These are phyloP conservation scores for Tiliacea citrago DNA, from an alignment of 2,888 invertebrate genomes.

Conservation along the genomic window DNA sequence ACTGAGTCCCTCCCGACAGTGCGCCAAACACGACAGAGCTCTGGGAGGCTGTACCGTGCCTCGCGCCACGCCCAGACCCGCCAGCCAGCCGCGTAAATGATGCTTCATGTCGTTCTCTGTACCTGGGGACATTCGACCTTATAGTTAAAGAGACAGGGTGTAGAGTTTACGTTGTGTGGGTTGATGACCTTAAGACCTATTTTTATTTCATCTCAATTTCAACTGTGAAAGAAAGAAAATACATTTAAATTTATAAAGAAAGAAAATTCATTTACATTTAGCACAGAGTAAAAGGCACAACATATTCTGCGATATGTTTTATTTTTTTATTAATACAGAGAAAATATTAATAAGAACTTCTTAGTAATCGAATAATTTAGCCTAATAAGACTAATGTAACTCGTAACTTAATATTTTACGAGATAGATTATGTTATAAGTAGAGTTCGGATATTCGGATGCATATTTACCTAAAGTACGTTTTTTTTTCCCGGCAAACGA, in stretches of 20 bases:
- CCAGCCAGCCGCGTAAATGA: slow-evolving; percentile 96
- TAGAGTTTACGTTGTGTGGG: background rate
- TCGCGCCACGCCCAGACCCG: slow-evolving; percentile 95
- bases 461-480: too few relatives aligned
- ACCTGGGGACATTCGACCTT: slow-evolving; percentile 84
- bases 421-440: too few relatives aligned
- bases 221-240: background rate
- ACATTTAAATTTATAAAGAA: too few relatives aligned
- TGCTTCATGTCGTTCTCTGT: slow-evolving; percentile 98
- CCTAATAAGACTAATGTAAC: too few relatives aligned
- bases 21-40: slow-evolving; percentile 94
- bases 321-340: too few relatives aligned
- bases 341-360: too few relatives aligned
- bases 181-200: background rate
- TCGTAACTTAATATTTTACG: too few relatives aligned
- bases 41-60: slow-evolving; percentile 94
- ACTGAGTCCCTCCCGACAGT: slow-evolving; percentile 95
- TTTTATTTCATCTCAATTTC: background rate
- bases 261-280: background rate
- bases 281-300: background rate
- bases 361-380: too few relatives aligned
- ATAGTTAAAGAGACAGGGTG: background rate
- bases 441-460: too few relatives aligned
- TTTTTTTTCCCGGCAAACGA: too few relatives aligned
- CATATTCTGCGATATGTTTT: background rate